Conservation (phyloP, 2,888 invertebrate species). For the Caenorhabditis doughertyi region DNA sequence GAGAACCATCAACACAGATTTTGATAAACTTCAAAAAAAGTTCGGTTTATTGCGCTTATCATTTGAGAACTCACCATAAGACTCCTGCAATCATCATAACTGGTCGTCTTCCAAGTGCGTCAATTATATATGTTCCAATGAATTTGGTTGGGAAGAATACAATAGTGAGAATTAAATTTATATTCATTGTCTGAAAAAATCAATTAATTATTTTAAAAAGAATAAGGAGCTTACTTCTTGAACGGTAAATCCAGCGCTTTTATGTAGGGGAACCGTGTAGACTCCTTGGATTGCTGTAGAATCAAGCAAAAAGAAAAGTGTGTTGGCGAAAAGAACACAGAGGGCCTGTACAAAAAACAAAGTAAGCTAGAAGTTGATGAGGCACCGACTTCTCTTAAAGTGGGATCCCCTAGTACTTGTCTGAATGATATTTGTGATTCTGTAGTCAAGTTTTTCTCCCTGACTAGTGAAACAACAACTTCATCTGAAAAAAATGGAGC, state of each 20-base stretch:
- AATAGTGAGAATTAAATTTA: slow-evolving; percentile 52
- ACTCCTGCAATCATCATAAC: slow-evolving; percentile 49
- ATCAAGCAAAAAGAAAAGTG: slow-evolving; percentile 13
- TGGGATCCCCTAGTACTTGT: slow-evolving; percentile 43
- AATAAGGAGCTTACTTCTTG: slow-evolving; percentile 15
- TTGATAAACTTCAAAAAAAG: slow-evolving; percentile 39
- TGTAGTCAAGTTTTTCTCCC: slow-evolving; percentile 43
- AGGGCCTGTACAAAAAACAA: slow-evolving; percentile 15
- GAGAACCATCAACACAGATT: slow-evolving; percentile 20
- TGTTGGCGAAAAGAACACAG: slow-evolving; percentile 4
- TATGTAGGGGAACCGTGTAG: slow-evolving; percentile 6
- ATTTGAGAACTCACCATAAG: slow-evolving; percentile 20
- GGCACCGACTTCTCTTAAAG: slow-evolving; percentile 32
- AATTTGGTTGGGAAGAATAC: slow-evolving; percentile 60
- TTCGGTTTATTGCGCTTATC: background rate
- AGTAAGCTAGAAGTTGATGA: background rate
- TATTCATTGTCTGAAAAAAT: slow-evolving; percentile 41
- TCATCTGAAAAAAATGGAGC: slow-evolving; percentile 24
- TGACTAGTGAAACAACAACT: slow-evolving; percentile 4
- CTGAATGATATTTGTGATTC: slow-evolving; percentile 30
- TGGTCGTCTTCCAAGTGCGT: slow-evolving; percentile 60
- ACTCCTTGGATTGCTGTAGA: background rate
- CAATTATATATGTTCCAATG: slow-evolving; percentile 66
- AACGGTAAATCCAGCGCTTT: slow-evolving; percentile 20
- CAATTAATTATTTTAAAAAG: background rate